Conservation (phyloP, 2,113 vertebrate genomes). For the Neodon shergylaensis region DNA sequence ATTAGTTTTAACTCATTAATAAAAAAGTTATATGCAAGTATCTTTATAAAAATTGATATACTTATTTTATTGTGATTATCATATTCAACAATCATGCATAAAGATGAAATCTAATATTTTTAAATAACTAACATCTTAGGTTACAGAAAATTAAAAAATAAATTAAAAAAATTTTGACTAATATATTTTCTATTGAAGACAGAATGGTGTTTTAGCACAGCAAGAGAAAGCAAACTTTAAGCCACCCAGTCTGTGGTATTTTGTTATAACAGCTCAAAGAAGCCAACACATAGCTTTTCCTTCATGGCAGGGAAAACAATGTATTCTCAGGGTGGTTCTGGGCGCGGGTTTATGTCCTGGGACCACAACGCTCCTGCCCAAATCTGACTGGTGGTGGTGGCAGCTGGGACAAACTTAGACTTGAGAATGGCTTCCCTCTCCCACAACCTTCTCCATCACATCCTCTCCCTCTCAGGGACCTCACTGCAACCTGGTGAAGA, state of each 20-base stretch:
- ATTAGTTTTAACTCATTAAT: slow-evolving; percentile 43
- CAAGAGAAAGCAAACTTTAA: not conserved
- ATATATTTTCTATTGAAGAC: not conserved
- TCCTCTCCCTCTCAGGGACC: not conserved
- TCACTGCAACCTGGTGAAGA: not conserved
- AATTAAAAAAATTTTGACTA: not conserved
- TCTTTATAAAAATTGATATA: not conserved
- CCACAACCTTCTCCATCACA: not conserved
- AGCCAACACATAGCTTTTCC: not conserved
- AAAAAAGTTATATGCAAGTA: not conserved
- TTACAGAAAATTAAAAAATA: not conserved
- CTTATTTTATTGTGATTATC: slow-evolving; percentile 22
- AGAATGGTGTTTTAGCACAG: not conserved
- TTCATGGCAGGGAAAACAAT: not conserved
- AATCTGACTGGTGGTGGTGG: not conserved
- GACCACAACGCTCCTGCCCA: not conserved
- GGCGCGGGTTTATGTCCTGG: not conserved
- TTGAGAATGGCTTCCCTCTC: not conserved
- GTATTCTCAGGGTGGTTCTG: not conserved
- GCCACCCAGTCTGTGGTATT: not conserved
- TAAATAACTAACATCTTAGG: not conserved
- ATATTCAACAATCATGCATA: not conserved
- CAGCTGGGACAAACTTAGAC: too few relatives aligned
- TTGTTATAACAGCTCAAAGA: not conserved
- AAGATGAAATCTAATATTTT: not conserved